phyloP scores from a whole-genome alignment of 2,888 invertebrate species.

The Peribatodes rhomboidaria region DNA sequence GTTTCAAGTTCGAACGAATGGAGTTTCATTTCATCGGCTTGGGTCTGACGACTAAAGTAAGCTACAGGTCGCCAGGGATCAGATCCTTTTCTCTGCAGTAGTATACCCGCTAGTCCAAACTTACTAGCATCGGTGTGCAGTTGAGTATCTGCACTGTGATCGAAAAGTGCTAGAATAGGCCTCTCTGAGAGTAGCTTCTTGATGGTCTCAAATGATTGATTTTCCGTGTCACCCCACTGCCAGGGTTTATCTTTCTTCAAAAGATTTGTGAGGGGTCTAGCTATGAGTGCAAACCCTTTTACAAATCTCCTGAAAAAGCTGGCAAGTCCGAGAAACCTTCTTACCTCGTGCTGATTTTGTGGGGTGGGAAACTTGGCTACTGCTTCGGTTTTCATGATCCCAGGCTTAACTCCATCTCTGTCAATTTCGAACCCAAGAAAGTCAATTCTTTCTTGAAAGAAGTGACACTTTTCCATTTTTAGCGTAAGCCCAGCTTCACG shows the following conservation, averaged over 20 bases:
- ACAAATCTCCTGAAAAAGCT: no score
- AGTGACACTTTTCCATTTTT: not conserved
- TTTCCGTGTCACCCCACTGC: not conserved
- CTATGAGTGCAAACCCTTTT: constrained; percentile 1
- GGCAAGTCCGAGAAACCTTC: not conserved
- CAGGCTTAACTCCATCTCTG: not conserved
- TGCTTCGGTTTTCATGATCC: not conserved
- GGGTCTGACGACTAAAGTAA: constrained; percentile 21
- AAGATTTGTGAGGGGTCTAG: not conserved
- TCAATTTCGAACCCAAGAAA: not conserved
- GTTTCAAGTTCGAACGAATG: no score
- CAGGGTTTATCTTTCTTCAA: not conserved
- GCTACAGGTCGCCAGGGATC: not conserved
- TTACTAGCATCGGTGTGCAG: constrained; percentile 12
- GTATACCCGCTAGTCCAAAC: constrained; percentile 3
- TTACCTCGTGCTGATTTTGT: not conserved
- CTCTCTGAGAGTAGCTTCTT: not conserved
- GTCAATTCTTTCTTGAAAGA: not conserved
- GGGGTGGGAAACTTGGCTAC: not conserved
- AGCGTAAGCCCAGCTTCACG: not conserved
- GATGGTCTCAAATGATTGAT: not conserved
- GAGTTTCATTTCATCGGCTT: no score
- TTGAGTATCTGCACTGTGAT: not conserved
- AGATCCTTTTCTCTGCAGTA: constrained; percentile 6
- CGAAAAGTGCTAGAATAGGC: constrained; percentile 9